phyloP scores from a whole-genome alignment of 2,888 invertebrate genomes.

The Lamellibrachia satsuma region DNA sequence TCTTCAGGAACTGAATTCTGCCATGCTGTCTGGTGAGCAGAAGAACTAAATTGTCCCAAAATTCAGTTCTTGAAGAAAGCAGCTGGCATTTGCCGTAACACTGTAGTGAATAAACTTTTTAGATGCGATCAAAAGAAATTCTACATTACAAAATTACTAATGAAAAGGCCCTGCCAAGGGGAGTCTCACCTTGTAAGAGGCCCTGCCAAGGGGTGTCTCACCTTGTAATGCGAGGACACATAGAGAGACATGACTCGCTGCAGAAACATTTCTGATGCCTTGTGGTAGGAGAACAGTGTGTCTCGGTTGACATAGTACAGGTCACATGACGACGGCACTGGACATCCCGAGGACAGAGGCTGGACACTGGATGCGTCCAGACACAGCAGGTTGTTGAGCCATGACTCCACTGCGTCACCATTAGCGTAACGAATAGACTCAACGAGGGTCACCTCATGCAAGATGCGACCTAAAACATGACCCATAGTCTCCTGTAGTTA shows the following conservation, averaged over 20 bases:
- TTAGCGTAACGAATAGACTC: constrained; percentile 94
- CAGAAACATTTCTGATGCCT: constrained; percentile 83
- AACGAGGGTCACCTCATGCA: constrained; percentile 76
- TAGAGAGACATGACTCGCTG: constrained; percentile 91
- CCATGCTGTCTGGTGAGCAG: too few species aligned
- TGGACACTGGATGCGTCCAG: constrained; percentile 80
- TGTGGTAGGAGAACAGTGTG: constrained; percentile 95
- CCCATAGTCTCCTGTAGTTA: neutral
- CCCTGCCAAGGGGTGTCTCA: constrained; percentile 39
- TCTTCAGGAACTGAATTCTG: too few species aligned
- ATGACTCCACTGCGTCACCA: constrained; percentile 84
- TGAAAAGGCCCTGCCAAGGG: neutral
- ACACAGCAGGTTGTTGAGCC: constrained; percentile 91
- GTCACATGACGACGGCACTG: constrained; percentile 88
- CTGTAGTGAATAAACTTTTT: too few species aligned
- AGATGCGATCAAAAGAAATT: too few species aligned
- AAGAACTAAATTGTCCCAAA: too few species aligned
- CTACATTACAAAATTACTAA: too few species aligned
- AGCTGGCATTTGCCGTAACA: too few species aligned
- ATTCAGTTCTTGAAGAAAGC: too few species aligned
- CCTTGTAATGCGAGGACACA: constrained; percentile 98
- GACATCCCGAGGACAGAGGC: constrained; percentile 81
- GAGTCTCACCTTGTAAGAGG: constrained; percentile 75
- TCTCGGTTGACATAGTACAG: constrained; percentile 78
- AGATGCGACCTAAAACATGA: constrained; percentile 47